These are phyloP conservation scores for Drosophila virilis DNA, from an alignment of 1,140 invertebrate species.

Conservation along the genomic window DNA sequence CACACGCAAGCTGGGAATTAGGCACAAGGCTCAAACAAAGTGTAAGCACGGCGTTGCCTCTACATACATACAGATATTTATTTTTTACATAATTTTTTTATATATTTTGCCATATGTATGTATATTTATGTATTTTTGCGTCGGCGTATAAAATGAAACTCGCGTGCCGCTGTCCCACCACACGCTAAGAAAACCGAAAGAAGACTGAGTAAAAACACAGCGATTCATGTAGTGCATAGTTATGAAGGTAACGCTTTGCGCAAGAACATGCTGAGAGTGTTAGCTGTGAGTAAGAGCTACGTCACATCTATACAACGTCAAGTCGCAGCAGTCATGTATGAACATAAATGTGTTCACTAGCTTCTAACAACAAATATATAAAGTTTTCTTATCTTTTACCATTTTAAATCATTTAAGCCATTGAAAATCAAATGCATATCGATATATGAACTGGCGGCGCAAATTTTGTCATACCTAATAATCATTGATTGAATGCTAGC, in stretches of 20 bases:
- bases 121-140: conserved; percentile 28
- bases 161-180: conserved; percentile 12
- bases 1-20: conserved; percentile 31
- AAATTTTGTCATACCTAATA: conserved; percentile 9
- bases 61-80: conserved; percentile 25
- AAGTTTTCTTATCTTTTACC: not conserved
- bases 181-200: conserved; percentile 38
- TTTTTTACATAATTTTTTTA: conserved; percentile 42
- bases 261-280: conserved; percentile 18
- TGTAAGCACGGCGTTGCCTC: conserved; percentile 28
- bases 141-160: conserved; percentile 21
- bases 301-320: conserved; percentile 2
- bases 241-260: conserved; percentile 10
- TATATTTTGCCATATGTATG: conserved; percentile 25
- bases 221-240: conserved; percentile 10
- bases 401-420: not conserved
- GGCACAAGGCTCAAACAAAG: conserved; percentile 42
- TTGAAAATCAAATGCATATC: not conserved
- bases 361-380: too few species aligned
- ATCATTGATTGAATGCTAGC: not conserved
- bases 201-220: conserved; percentile 41
- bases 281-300: not conserved
- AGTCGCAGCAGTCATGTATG: not conserved
- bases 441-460: not conserved
- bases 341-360: not conserved